Base-by-base conservation (phyloP, 2,888 invertebrate species). In the Clitarchus hookeri region DNA sequence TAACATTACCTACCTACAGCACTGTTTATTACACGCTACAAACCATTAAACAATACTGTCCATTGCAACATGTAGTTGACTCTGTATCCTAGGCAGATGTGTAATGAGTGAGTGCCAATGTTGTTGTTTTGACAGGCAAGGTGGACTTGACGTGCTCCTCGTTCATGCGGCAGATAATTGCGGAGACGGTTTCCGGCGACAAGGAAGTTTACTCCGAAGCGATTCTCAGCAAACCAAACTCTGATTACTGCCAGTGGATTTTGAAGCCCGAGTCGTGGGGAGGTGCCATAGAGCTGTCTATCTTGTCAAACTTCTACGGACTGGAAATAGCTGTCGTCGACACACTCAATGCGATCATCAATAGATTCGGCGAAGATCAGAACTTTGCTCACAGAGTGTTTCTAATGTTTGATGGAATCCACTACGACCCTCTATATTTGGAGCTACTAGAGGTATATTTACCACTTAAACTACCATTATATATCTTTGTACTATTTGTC, bases 241-340 rank as follows among this genome's bases (percentile, higher is more conserved):
- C 93, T 0, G 97, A 97, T 85, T 99, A 99, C 91, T 97, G 97
- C 90, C 92, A 93, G 4, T 99, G 98, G 98, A 99, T 99, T 88
- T 93, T 95, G 90, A 95, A 96, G 89, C 94, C 96, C 0, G 96
- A 96, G 89, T 96, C 97, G 0, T 99, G 99, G 99, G 98, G 98
- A 88, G 99, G 99, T 88, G 98, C 97, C 86, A 99, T 99, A 89
- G 99, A 99, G 92, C 93, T 98, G 53, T 95, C 98, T 0, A 92
- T 99, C 88, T 92, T 99, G 53, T 96, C 97, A 0, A 94, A 95
- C 90, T 96, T 96, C 91, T 98, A 97, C 91, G 96, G 96, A 27
- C 92, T 98, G 86, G 98, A 99, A 93, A 98, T 99, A 91, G 98
- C 96, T 87, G 98, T 98, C 3, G 97, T 98, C 6, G 97, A 98